Base-by-base conservation (phyloP, 2,797 vertebrate genomes). In the Thalassophryne amazonica region DNA sequence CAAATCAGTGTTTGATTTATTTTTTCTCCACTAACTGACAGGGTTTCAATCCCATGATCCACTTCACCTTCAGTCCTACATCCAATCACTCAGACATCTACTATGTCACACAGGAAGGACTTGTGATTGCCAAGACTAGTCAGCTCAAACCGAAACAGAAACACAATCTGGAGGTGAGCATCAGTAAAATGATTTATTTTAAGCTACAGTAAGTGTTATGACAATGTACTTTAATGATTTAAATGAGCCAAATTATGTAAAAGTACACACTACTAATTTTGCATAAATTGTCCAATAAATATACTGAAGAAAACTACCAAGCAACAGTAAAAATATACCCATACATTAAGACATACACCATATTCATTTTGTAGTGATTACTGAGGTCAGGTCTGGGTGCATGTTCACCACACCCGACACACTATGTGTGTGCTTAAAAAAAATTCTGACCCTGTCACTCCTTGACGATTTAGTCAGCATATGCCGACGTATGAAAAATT, bases 11-110 rank as follows among this genome's bases (percentile, higher is more conserved):
- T 56, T 29, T 52, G 7, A 49, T 64, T 46, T 46, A 20, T 25
- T n/a, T 27, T 38, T 15, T 31, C 17, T 45, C 21, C 0, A 36
- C 7, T 40, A 32, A 23, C 19, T 39, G 10, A 23, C 67, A 92
- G 90, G 87, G 89, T 16, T 70, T 87, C 48, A 93, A 93, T 70
- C 91, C 90, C 16, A 85, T 71, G 69, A 82, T 93, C 27, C 47
- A 67, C 48, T 91, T 89, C 65, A 85, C 69, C 37, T 65, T 93
- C 38, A 72, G 43, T 21, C 62, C 73, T 1, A 42, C 69, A 18
- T 80, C 83, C 42, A 91, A 89, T 69, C 82, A 85, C 51, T 83
- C 87, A 18, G 66, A 82, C 60, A 58, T 89, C 47, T 92, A 90
- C 71, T 85, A 88, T 16, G 49, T 92, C 42, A 92, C 89, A 38